Conservation (phyloP, 2,113 vertebrate genomes). For the Chloebia gouldiae region DNA sequence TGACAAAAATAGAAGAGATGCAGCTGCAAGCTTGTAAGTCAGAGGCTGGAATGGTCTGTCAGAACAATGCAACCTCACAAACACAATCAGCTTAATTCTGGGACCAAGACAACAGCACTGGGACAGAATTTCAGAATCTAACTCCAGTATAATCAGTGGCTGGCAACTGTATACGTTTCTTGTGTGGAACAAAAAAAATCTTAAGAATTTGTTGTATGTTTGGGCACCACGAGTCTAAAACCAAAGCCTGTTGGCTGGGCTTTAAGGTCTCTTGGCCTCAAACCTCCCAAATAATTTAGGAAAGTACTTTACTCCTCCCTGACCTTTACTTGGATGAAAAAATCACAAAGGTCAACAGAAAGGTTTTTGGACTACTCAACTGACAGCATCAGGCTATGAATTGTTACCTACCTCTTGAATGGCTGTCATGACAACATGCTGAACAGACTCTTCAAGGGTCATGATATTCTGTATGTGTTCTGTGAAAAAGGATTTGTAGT, state of each 20-base stretch:
- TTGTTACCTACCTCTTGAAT: constrained; percentile 89
- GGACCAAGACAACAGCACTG: neutral
- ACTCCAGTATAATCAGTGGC: neutral
- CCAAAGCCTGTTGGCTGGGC: neutral
- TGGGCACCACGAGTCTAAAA: neutral
- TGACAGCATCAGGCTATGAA: neutral
- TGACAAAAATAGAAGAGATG: neutral
- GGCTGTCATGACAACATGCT: constrained; percentile 97
- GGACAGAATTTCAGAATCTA: neutral
- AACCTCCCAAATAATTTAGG: neutral
- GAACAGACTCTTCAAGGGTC: constrained; percentile 97
- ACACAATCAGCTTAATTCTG: neutral
- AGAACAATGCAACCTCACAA: neutral
- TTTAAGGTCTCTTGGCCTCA: neutral
- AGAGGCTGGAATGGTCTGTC: neutral
- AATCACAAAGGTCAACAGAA: neutral
- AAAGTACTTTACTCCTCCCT: neutral
- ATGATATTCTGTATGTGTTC: constrained; percentile 98
- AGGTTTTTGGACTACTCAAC: neutral
- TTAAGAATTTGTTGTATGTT: neutral
- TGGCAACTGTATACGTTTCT: neutral
- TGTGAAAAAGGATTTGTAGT: constrained; percentile 46
- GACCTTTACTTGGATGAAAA: neutral
- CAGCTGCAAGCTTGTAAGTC: neutral
- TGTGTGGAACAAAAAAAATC: neutral